Evolutionary conservation across 2,888 invertebrate species (phyloP).

Genomic region (Pyrrhosoma nymphula): DNA sequence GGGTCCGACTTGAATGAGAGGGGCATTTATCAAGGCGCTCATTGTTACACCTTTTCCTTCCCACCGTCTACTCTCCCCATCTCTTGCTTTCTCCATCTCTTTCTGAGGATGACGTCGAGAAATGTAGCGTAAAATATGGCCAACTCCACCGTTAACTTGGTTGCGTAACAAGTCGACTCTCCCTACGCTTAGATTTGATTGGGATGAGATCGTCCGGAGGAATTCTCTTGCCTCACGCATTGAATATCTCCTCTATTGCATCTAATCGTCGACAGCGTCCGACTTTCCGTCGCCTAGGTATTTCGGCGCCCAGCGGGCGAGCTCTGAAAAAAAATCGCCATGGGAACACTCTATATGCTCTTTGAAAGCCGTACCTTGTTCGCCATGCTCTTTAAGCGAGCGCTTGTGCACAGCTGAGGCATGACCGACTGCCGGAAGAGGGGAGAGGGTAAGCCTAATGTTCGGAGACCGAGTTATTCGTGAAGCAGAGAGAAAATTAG

Average conservation of each 20-base stretch:
- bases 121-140: background rate
- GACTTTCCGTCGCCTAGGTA: background rate
- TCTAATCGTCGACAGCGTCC: background rate
- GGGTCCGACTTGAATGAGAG: background rate
- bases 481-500: background rate
- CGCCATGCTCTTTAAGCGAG: background rate
- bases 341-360: background rate
- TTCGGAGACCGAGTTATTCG: background rate
- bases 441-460: background rate
- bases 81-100: background rate
- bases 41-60: background rate
- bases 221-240: background rate
- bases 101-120: background rate
- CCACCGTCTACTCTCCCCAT: background rate
- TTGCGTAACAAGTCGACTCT: background rate
- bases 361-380: background rate
- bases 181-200: background rate
- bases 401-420: background rate
- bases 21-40: background rate
- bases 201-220: background rate
- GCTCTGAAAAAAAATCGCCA: background rate
- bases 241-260: too few relatives aligned
- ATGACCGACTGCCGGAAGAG: background rate
- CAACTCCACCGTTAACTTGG: background rate
- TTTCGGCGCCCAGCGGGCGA: background rate